Evolutionary conservation across 2,113 vertebrate genomes (phyloP).

Genomic region (Anhinga rufa): DNA sequence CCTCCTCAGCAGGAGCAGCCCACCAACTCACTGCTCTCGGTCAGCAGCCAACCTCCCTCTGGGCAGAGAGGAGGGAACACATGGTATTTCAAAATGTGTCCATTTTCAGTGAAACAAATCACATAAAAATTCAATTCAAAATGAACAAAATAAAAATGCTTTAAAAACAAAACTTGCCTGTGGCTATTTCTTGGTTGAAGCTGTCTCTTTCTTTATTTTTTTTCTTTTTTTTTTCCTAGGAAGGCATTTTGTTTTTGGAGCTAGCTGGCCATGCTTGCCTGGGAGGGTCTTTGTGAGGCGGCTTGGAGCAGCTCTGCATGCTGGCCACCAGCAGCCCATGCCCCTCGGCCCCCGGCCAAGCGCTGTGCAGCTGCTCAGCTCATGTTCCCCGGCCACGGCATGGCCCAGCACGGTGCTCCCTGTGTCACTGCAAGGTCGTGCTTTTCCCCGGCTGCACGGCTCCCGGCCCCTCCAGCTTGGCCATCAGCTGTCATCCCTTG

Average conservation of each 20-base stretch:
- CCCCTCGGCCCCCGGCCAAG: neutral
- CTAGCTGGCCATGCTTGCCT: fast-evolving
- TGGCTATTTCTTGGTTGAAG: conserved; percentile 14
- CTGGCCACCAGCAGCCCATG: neutral
- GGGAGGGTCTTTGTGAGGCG: neutral
- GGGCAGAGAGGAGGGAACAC: neutral
- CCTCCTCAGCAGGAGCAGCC: neutral
- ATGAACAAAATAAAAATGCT: neutral
- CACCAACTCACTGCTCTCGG: neutral
- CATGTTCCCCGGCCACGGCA: neutral
- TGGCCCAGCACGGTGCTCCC: neutral
- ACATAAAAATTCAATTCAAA: conserved; percentile 9
- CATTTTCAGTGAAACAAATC: conserved; percentile 1
- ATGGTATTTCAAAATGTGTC: neutral
- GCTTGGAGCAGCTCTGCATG: neutral
- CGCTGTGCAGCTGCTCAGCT: neutral
- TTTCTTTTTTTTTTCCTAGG: neutral
- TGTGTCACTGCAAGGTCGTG: neutral
- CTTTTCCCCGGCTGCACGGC: neutral
- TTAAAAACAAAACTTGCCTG: conserved; percentile 17
- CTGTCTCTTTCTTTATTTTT: neutral
- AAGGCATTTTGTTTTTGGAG: neutral
- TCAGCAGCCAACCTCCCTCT: neutral
- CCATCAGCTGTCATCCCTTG: neutral
- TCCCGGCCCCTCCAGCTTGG: neutral